Base-by-base conservation (phyloP, 2,113 vertebrate genomes). In the Phalacrocorax aristotelis region DNA sequence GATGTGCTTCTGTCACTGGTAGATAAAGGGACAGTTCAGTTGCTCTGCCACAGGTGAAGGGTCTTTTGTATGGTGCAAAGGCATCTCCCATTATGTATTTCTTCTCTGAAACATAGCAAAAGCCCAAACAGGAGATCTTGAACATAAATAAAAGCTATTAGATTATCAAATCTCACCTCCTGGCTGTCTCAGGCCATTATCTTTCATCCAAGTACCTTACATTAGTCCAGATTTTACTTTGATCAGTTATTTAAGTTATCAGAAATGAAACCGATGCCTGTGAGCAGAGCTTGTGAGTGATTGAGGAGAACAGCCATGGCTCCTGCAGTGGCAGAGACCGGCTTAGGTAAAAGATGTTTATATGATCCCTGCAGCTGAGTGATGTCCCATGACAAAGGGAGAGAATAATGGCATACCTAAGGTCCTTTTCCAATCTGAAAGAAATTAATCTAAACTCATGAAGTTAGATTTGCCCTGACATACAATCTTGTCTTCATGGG, bases 11-110 rank as follows among this genome's bases (percentile, higher is more conserved):
- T 95, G 81, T 65, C 15, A 3, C 30, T 80, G n/a, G 54, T 14
- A 89, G 86, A 94, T 94, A 91, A 96, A 95, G 77, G 70, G 70
- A 26, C 61, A 95, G 52, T 89, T 92, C 48, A 65, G 34, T 15
- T 74, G 21, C 49, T 87, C 82, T 95, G 62, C 66, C 54, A 94
- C 85, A 90, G 82, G 82, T 90, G 46, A 93, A 83, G 66, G 75
- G 27, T 61, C 49, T 89, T 89, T 87, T 76, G 61, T 36, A 92
- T 95, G 64, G 34, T 71, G 17, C 46, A 79, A 87, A 91, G 65
- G 48, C 54, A 65, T 83, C 81, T 57, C 58, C 49, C 25, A 54
- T 32, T 8, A 17, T 2, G 9, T 49, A 85, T 87, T 94, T 92
- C 57, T 75, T 71, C 66, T 85, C 32, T 5, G 3, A 66, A 74